These are phyloP conservation scores for Drosophila prolongata DNA, from an alignment of 2,888 invertebrate genomes.

Conservation along the genomic window DNA sequence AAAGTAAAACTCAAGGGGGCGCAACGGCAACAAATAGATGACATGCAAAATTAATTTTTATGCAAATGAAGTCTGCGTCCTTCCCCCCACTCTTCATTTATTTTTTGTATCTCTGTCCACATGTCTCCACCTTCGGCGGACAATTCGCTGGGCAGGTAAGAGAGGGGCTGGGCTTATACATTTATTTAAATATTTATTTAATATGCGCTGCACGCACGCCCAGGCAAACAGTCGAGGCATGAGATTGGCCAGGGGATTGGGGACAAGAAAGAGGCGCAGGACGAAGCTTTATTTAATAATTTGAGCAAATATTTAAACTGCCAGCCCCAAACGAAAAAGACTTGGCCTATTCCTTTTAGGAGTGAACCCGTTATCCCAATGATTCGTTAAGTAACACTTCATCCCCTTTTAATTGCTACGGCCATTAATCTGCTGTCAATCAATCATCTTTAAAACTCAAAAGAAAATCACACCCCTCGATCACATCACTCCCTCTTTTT, in stretches of 20 bases:
- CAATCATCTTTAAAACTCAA: constrained; percentile 17
- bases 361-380: background rate
- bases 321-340: constrained; percentile 5
- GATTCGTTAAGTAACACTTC: constrained; percentile 4
- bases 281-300: constrained; percentile 57
- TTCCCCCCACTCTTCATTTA: background rate
- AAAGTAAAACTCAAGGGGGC: constrained; percentile 53
- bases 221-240: constrained; percentile 44
- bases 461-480: constrained; percentile 16
- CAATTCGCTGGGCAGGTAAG: constrained; percentile 27
- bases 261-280: constrained; percentile 1
- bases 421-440: constrained; percentile 4
- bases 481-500: constrained; percentile 13
- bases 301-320: constrained; percentile 65
- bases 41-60: constrained; percentile 79
- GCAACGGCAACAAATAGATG: constrained; percentile 65
- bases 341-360: background rate
- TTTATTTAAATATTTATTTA: constrained; percentile 74
- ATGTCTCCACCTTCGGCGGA: constrained; percentile 2
- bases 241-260: constrained; percentile 31
- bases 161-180: constrained; percentile 32
- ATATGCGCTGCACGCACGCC: constrained; percentile 66
- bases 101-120: constrained; percentile 2
- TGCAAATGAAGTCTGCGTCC: constrained; percentile 65
- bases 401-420: constrained; percentile 9